Conservation (phyloP, 2,888 invertebrate species). For the Brassicogethes aeneus region DNA sequence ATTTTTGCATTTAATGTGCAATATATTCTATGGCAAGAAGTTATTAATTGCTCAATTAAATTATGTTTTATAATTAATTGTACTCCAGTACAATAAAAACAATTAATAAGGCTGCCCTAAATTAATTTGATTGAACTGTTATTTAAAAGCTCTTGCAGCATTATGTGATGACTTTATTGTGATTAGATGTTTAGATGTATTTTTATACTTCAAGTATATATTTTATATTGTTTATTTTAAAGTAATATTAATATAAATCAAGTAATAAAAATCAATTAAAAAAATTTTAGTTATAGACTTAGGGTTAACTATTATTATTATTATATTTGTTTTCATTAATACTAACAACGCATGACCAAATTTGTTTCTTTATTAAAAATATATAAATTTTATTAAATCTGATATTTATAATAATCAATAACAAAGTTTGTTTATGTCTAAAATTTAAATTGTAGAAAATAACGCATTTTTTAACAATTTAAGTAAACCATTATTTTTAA, state of each 20-base stretch:
- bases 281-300: not conserved
- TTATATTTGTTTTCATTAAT: not conserved
- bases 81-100: not conserved
- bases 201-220: slow-evolving; percentile 1
- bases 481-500: too few species aligned
- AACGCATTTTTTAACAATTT: too few species aligned
- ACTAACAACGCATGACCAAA: not conserved
- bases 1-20: not conserved
- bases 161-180: slow-evolving; percentile 1
- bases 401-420: too few species aligned
- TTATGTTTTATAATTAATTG: not conserved
- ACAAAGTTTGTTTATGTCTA: too few species aligned
- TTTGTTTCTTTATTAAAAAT: not conserved
- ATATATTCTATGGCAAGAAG: not conserved
- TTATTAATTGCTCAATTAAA: not conserved
- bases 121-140: not conserved
- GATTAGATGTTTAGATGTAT: slow-evolving; percentile 2
- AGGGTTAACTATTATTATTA: not conserved
- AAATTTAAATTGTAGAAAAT: too few species aligned
- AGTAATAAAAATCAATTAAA: not conserved
- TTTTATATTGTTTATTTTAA: not conserved
- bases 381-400: too few species aligned
- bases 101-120: not conserved
- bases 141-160: slow-evolving; percentile 1
- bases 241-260: slow-evolving; percentile 1